Conservation (phyloP, 2,113 vertebrate genomes). For the Mirounga angustirostris region DNA sequence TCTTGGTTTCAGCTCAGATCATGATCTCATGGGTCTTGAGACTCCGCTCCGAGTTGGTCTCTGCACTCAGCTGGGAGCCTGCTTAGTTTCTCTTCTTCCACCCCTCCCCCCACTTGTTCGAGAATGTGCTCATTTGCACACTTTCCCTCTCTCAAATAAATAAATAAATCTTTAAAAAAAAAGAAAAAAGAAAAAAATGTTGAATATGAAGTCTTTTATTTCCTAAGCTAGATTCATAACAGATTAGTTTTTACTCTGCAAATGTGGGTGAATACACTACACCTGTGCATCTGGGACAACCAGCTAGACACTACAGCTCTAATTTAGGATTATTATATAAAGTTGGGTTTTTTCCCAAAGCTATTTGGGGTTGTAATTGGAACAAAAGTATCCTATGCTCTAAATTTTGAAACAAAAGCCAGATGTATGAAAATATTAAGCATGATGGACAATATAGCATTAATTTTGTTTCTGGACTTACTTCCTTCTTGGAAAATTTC, state of each 20-base stretch:
- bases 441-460: slow-evolving; percentile 43
- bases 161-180: background rate
- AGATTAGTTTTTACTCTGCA: background rate
- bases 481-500: slow-evolving; percentile 59
- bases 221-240: background rate
- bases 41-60: background rate
- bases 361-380: background rate
- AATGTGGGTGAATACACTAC: background rate
- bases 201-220: slow-evolving; percentile 30
- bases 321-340: slow-evolving; percentile 40
- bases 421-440: slow-evolving; percentile 54
- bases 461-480: slow-evolving; percentile 63
- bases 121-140: background rate
- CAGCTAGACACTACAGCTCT: background rate
- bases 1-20: background rate
- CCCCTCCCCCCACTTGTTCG: background rate
- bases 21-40: background rate
- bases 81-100: background rate
- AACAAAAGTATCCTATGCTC: slow-evolving; percentile 60
- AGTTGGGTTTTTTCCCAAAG: slow-evolving; percentile 2
- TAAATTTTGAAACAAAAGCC: slow-evolving; percentile 62
- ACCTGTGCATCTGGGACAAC: background rate
- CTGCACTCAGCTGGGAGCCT: background rate
- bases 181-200: background rate
- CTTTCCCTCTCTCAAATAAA: background rate